Base-by-base conservation (phyloP, 2,888 invertebrate genomes). In the Drosophila parthenogenetica region DNA sequence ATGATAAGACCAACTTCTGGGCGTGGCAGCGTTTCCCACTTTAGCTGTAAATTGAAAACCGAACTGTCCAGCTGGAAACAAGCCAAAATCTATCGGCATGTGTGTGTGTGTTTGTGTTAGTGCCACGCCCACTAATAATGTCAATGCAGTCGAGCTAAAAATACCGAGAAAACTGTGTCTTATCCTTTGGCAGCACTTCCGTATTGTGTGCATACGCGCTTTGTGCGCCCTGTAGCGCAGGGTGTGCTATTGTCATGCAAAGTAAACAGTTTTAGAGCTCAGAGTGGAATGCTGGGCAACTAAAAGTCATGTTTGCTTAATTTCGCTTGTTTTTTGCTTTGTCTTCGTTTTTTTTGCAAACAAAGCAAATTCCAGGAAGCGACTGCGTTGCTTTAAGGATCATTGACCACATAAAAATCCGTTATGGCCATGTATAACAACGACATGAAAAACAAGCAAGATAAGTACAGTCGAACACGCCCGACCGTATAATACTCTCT, bases 401-500 rank as follows among this genome's bases (percentile, higher is more conserved):
- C 85, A 79, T 82, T 85, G 85, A 87, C 85, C 85, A 87, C 82
- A 85, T 85, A 85, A 87, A 84, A 79, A 67, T 61, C 86, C 86
- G 86, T 87, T 85, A 85, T 77, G 77, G 74, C 78, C 85, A 79
- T 69, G 60, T 58, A 51, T 63, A 60, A 66, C 55, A 63, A 62
- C 60, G 51, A 66, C 42, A 35, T 39, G 17, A 22, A 57, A 39
- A 61, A 45, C 29, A 42, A 58, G n/a, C 46, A 61, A 29, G 25
- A 39, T 14, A 17, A 13, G n/a, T n/a, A n/a, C n/a, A n/a, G n/a
- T n/a, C n/a, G n/a, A n/a, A n/a, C n/a, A n/a, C n/a, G n/a, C n/a
- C n/a, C n/a, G n/a, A n/a, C n/a, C n/a, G n/a, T n/a, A n/a, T n/a
- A n/a, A n/a, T n/a, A n/a, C n/a, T n/a, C n/a, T n/a, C n/a, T n/a